Base-by-base conservation (phyloP, 2,888 invertebrate species). In the Orthosia cruda region DNA sequence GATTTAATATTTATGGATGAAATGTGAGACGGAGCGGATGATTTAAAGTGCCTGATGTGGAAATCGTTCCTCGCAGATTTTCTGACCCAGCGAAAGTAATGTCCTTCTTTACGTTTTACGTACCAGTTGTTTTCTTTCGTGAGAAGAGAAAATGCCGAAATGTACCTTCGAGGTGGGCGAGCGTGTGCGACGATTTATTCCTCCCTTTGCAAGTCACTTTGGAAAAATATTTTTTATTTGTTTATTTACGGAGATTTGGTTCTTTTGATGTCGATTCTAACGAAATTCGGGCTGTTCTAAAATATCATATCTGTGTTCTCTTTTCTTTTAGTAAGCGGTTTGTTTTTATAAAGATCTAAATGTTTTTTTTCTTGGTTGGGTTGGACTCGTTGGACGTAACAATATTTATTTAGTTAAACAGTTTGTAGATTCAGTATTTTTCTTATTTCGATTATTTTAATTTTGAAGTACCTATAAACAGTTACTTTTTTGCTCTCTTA, bases 1-100 rank as follows among this genome's bases (percentile, higher is more conserved):
- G 94, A 95, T 96, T 96, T 96, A 96, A 96, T 96, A 96, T 96
- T 96, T 96, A 96, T 96, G 94, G 96, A 95, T 95, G 95, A 96
- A 96, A 95, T 95, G 95, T 96, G 95, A 96, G 93, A 94, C 96
- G 93, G 91, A 94, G 96, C 96, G 95, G 89, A 96, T 96, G 96
- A 96, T 96, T 96, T 96, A 95, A 96, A 96, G 94, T 95, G 94
- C 94, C 94, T 95, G 95, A 96, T 94, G 96, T 96, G 95, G 94
- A 96, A 96, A 96, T 95, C 92, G 95, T 94, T 95, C 91, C 92
- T 94, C 94, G 94, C 94, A 95, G 95, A 96, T 96, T 96, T 96
- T 96, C 95, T 96, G 96, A 96, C 95, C 96, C 95, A 93, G 90
- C 94, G 94, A 95, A 93, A 94, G 94, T 95, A 94, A 95, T 95